Conservation (phyloP, 1,140 invertebrate species). For the Plodia interpunctella region DNA sequence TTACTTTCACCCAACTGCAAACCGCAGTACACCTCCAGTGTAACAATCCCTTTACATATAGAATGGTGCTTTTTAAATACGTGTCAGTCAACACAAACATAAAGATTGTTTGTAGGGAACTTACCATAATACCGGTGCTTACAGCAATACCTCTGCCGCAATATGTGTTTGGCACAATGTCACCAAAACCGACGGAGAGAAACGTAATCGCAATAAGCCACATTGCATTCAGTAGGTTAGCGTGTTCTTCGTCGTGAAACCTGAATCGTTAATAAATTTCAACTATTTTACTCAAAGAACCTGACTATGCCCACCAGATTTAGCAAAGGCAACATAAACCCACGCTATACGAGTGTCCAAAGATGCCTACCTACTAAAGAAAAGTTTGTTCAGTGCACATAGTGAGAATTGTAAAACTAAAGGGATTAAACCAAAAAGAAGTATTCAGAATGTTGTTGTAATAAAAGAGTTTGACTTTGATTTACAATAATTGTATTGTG, state of each 20-base stretch:
- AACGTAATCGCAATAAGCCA: constrained; percentile 99
- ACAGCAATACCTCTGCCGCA: constrained; percentile 98
- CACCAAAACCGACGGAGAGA: constrained; percentile 99
- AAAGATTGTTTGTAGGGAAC: constrained; percentile 62
- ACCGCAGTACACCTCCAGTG: too few relatives aligned
- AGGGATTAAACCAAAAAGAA: constrained; percentile 34
- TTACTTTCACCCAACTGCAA: too few relatives aligned
- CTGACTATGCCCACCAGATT: constrained; percentile 19
- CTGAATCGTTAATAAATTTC: constrained; percentile 80
- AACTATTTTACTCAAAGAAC: constrained; percentile 49
- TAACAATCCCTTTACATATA: neutral
- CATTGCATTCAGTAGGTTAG: constrained; percentile 98
- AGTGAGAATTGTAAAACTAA: constrained; percentile 31
- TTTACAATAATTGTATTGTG: constrained; percentile 34
- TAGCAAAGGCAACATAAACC: constrained; percentile 19
- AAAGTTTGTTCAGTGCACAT: constrained; percentile 35
- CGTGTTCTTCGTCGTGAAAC: constrained; percentile 97
- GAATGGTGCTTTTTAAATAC: constrained; percentile 12
- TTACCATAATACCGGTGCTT: constrained; percentile 99
- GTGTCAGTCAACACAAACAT: constrained; percentile 68
- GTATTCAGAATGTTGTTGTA: constrained; percentile 27
- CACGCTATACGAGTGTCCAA: constrained; percentile 29
- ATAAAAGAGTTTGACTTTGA: constrained; percentile 76
- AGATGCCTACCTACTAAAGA: constrained; percentile 36
- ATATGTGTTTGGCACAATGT: constrained; percentile 99